These are phyloP conservation scores for Hydrolagus affinis DNA, from an alignment of 2,113 vertebrate species.

Conservation along the genomic window DNA sequence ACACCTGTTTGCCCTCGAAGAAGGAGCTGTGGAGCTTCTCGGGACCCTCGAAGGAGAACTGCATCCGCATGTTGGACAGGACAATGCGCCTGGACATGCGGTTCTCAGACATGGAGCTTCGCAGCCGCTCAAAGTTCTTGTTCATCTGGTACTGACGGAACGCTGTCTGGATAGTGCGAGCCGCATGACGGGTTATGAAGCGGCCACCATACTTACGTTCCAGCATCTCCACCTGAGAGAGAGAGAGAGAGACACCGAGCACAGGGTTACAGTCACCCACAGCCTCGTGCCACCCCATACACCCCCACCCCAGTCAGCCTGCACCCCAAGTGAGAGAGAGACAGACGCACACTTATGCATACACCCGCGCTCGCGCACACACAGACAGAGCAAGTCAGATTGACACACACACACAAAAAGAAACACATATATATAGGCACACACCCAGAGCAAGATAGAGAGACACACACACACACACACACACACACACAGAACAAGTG, in stretches of 20 bases:
- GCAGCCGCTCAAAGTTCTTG: conserved; percentile 91
- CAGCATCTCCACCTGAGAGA: conserved; percentile 89
- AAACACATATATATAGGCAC: no score
- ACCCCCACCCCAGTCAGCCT: no score
- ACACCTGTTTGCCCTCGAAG: conserved; percentile 90
- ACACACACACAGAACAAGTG: no score
- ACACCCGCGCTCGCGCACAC: no score
- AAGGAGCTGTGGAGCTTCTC: conserved; percentile 95
- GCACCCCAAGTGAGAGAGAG: no score
- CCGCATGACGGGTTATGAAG: conserved; percentile 93
- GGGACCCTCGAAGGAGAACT: conserved; percentile 97
- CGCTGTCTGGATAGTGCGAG: conserved; percentile 92
- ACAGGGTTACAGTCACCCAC: no score
- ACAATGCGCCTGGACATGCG: conserved; percentile 94
- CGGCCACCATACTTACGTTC: conserved; percentile 97
- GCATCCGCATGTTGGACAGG: conserved; percentile 98
- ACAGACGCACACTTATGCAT: no score
- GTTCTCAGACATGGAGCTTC: conserved; percentile 98
- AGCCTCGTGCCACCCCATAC: no score
- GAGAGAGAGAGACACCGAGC: conserved; percentile 29
- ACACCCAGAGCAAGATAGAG: no score
- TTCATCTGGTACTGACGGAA: conserved; percentile 99
- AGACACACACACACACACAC: no score
- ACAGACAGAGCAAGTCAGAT: no score
- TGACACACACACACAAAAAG: no score